Percentiles rank a stretch among this genome's conserved stretches.
Conservation (phyloP, 1,140 invertebrate genomes). For the Drosophila sulfurigaster region DNA sequence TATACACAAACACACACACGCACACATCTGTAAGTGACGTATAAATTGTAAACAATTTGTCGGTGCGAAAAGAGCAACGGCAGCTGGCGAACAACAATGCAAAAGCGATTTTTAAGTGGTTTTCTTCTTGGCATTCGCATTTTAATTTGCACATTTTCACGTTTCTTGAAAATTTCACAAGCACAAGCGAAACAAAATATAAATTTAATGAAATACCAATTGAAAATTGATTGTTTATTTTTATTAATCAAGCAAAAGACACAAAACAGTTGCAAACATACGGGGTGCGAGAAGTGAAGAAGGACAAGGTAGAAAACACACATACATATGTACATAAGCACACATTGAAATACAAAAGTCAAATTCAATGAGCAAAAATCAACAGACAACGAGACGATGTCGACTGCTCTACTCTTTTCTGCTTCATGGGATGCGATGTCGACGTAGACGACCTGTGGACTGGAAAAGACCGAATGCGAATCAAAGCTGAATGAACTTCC, state of each 20-base stretch:
- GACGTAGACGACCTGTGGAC: conserved; percentile 38
- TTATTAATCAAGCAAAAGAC: conserved; percentile 37
- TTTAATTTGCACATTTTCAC: conserved; percentile 57
- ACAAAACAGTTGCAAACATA: conserved; percentile 43
- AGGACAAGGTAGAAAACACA: not conserved
- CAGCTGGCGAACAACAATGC: conserved; percentile 66
- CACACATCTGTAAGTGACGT: conserved; percentile 19
- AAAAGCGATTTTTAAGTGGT: conserved; percentile 45
- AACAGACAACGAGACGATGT: conserved; percentile 36
- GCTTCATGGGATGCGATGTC: conserved; percentile 6
- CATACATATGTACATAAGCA: not conserved
- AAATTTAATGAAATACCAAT: conserved; percentile 39
- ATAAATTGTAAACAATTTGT: conserved; percentile 72
- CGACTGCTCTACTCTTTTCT: conserved; percentile 7
- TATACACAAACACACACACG: not conserved
- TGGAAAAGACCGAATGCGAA: conserved; percentile 52
- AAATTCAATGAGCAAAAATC: conserved; percentile 48
- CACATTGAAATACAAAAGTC: not conserved
- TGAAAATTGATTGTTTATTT: conserved; percentile 44
- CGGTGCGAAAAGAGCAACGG: conserved; percentile 71
- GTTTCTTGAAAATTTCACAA: conserved; percentile 44
- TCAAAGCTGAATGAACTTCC: conserved; percentile 83
- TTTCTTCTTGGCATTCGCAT: conserved; percentile 27
- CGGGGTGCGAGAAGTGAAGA: not conserved
- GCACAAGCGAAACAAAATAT: conserved; percentile 12